Evolutionary conservation across 2,888 invertebrate genomes (phyloP), one percentile per base, ranked within the genome.

Genomic region (Anaspis maculata): DNA sequence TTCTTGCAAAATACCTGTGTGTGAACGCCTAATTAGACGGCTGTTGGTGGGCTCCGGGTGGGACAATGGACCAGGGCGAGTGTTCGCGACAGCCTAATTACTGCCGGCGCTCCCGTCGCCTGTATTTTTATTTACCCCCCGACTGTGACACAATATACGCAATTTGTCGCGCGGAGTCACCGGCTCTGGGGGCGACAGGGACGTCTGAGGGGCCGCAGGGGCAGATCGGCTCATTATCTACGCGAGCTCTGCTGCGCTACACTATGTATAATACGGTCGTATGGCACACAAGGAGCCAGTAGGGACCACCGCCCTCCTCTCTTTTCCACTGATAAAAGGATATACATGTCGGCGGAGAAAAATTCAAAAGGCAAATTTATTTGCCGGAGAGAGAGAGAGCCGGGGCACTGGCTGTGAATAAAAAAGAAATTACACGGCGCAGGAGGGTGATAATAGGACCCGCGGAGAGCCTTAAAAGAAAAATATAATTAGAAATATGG

Each of bases 61-160:
- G 34, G 32, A 36, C 39, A 39, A 39, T 36, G 21, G 30, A 16
- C 27, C 12, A 28, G 15, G 34, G 30, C 26, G 68, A 65, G 67
- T 70, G 70, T 68, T 69, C 60, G 59, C 66, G 70, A 70, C 70
- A 70, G 68, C 64, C 68, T 70, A 70, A 70, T 70, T 70, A 69
- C 66, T 49, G 33, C 44, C 39, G 31, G 39, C 33, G 35, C 34
- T 40, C 42, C 41, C 38, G 51, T 47, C n/a, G 19, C 43, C 48
- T 46, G 55, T 54, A 59, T 62, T 64, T 64, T 62, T 64, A 60
- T 60, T 57, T 59, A 56, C 57, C 62, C 61, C 63, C 64, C 52
- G 52, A 49, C 56, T 54, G 57, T 51, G 59, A 51, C 55, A 62
- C 62, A 62, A 62, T 62, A 61, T 61, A 62, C 62, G 61, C 60